phyloP scores from a whole-genome alignment of 30 jellyfish, hydroid and myxozoan species.

The Mastigias papua region DNA sequence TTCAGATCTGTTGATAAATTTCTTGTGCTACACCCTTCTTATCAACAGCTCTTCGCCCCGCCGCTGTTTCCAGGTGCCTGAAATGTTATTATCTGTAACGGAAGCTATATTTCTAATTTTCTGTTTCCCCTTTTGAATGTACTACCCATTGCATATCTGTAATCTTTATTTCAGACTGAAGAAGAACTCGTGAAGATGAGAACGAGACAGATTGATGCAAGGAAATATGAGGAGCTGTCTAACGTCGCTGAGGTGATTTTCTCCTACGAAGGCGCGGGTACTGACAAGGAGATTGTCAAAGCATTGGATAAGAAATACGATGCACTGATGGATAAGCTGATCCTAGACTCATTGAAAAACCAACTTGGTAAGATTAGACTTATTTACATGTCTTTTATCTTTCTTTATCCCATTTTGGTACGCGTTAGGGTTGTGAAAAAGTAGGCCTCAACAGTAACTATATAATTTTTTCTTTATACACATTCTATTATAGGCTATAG shows the following conservation, averaged over 20 bases:
- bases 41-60: too few species aligned
- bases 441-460: too few species aligned
- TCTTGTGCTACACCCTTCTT: too few species aligned
- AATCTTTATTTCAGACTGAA: constrained; percentile 37
- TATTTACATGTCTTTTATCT: background rate
- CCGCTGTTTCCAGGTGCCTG: too few species aligned
- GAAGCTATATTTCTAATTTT: background rate
- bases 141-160: background rate
- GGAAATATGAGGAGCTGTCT: constrained; percentile 61
- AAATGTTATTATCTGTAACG: background rate
- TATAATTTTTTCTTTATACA: too few species aligned
- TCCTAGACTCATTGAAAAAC: constrained; percentile 79
- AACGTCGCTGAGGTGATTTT: constrained; percentile 84
- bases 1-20: too few species aligned
- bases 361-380: constrained; percentile 75
- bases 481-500: too few species aligned
- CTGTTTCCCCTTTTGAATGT: background rate
- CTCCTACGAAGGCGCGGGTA: constrained; percentile 75
- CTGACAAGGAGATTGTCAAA: constrained; percentile 78
- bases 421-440: too few species aligned
- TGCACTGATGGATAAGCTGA: constrained; percentile 81
- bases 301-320: constrained; percentile 94
- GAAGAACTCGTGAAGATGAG: constrained; percentile 74
- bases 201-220: constrained; percentile 50
- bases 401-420: too few species aligned